Evolutionary conservation across 2,888 invertebrate genomes (phyloP), one percentile per base, ranked within the genome.

Genomic region (Himalopsyche kuldschensis): DNA sequence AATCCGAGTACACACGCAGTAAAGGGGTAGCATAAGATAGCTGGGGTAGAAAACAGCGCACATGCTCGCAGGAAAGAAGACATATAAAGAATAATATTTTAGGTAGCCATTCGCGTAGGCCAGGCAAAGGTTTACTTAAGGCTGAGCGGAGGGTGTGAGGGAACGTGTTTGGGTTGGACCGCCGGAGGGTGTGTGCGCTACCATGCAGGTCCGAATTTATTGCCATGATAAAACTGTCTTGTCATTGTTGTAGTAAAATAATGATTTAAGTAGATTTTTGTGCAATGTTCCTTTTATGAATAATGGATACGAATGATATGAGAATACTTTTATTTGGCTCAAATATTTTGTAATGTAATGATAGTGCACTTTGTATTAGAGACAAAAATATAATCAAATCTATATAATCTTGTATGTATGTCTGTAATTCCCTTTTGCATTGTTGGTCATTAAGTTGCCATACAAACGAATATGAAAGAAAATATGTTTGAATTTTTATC

Each of bases 81-180:
- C 76, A 20, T 75, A 76, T 27, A 69, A 78, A 77, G 78, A 77
- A 78, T 82, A 78, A 82, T 82, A 82, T 82, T 82, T 82, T 78
- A 82, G 82, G 82, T 76, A n/a, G 76, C 78, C 77, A 46, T 30
- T 63, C 77, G 77, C 81, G 48, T 35, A 81, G 77, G 81, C 81
- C 81, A 35, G 76, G 76, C 41, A 78, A 84, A 82, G 81, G 81
- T 84, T 84, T 84, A 79, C 84, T 82, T 79, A 84, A 84, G 84
- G 79, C 80, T 81, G 27, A 35, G 41, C n/a, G 6, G 77, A 63
- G 84, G 63, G 55, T 79, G 82, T 75, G 77, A 78, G 76, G 79
- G 75, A 79, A 48, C 69, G 80, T 84, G 84, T 84, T 84, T 84
- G 84, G 69, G 76, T 78, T 69, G 84, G 79, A 20, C 32, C 17